Evolutionary conservation across 2,797 vertebrate genomes (phyloP), one percentile per base, ranked within the genome.

Genomic region (Salarias fasciatus): DNA sequence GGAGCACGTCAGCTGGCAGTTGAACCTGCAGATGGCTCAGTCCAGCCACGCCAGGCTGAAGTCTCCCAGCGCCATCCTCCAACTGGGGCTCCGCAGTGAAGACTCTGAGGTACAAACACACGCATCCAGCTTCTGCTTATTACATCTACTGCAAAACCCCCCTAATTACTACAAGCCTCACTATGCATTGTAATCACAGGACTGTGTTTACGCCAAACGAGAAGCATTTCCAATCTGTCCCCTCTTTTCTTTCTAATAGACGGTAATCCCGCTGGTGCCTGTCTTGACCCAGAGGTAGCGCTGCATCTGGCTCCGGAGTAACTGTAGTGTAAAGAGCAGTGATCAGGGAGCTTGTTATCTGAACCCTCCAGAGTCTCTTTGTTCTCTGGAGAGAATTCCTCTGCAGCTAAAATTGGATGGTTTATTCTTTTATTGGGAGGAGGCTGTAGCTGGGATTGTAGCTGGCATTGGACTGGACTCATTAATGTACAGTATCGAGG

Each of bases 11-110:
- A 94, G 94, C 71, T 99, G 97, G 96, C 95, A 97, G 91, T 92
- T 99, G 82, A 97, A 95, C 87, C 94, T 99, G 86, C 94, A 96
- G 89, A 96, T 98, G 97, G 94, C 94, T 53, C 94, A 95, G 66
- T 96, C 96, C 42, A 90, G 88, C 52, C 95, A 95, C 85, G 94
- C 95, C 10, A 95, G 93, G 72, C 89, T 96, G 50, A 97, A 96
- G 85, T 92, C 93, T 79, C 96, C 96, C 71, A 94, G 85, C 54
- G 95, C 96, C 2, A 85, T 97, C 35, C 85, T 99, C 45, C 96
- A 97, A 64, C 91, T 99, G 40, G 96, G 95, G 40, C 86, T 98
- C 59, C 90, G 60, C 75, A 86, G 68, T 46, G 95, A 98, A 80
- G 94, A 96, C 63, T 92, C 93, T 11, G 94, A 97, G 96, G 97